Conservation (phyloP, 2,113 vertebrate genomes). For the Elachura formosa region DNA sequence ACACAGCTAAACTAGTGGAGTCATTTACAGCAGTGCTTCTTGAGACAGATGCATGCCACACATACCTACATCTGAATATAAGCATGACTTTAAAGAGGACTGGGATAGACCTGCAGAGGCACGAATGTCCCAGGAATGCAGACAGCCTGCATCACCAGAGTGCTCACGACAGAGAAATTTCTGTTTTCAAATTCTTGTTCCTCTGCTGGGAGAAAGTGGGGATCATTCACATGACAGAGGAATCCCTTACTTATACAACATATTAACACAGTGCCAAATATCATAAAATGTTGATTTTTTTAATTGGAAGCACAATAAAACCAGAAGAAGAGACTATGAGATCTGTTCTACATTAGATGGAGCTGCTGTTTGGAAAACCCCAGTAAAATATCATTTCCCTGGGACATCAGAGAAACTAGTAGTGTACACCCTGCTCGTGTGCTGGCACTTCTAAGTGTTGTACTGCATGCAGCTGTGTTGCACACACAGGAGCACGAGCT, state of each 20-base stretch:
- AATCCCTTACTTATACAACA: background rate
- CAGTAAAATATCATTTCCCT: background rate
- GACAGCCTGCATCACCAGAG: background rate
- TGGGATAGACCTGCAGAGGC: background rate
- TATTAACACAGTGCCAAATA: background rate
- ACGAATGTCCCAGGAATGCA: slow-evolving; percentile 18
- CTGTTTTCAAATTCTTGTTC: background rate
- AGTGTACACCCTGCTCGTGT: background rate
- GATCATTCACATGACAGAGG: background rate
- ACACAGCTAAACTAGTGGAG: background rate
- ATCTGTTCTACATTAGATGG: background rate
- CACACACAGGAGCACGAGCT: accelerated
- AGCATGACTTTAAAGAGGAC: background rate
- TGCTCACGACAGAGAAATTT: background rate
- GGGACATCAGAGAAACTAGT: background rate
- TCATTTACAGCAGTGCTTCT: background rate
- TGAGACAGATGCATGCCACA: background rate
- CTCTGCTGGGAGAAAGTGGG: background rate
- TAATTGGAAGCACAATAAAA: background rate
- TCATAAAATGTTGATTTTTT: background rate
- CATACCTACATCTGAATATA: slow-evolving; percentile 1
- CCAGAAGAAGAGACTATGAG: background rate
- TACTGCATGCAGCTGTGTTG: background rate
- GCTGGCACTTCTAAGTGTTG: background rate
- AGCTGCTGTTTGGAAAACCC: background rate